Base-by-base conservation (phyloP, 2,888 invertebrate genomes). In the Stramonita haemastoma region DNA sequence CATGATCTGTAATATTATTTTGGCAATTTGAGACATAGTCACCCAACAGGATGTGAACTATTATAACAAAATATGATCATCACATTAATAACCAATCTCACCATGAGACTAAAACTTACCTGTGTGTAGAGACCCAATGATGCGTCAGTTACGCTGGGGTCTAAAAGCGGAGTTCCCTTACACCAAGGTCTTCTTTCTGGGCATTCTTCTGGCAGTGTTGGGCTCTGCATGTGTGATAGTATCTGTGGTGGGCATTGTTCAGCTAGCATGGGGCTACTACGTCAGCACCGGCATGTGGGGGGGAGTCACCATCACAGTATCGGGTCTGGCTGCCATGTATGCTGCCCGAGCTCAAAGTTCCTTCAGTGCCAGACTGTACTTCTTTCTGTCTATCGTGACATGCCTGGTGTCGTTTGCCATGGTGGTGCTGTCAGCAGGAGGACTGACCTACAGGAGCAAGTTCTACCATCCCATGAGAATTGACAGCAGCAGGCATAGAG, bases 211-310 rank as follows among this genome's bases (percentile, higher is more conserved):
- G 73, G 92, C 94, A 83, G 79, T 94, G 26, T 92, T 94, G 70
- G 95, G 95, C 32, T 90, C 93, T 5, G 93, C 92, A 29, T 93
- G 94, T 70, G 93, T 95, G 26, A 91, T 93, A 8, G 92, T 94
- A n/a, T 93, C 94, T 32, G 93, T 94, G 1, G 87, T 95, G 29
- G 93, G 94, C 19, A 93, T 94, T 92, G 92, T 92, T 19, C 91
- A 93, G 81, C 91, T 91, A 83, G 92, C 94, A 77, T 94, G 94
- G 94, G 95, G 95, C 56, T 93, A 94, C 89, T 94, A 94, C 89
- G 92, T 93, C 29, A 94, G 92, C 26, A 93, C 94, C n/a, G 95
- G 95, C 11, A 92, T 95, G 89, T 95, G 95, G 95, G 92, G 93
- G 34, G 95, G 95, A 8, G 91, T 91, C 2, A 89, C 93, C 29